Evolutionary conservation across 1,140 invertebrate species (phyloP).

Genomic region (Drosophila tristis): DNA sequence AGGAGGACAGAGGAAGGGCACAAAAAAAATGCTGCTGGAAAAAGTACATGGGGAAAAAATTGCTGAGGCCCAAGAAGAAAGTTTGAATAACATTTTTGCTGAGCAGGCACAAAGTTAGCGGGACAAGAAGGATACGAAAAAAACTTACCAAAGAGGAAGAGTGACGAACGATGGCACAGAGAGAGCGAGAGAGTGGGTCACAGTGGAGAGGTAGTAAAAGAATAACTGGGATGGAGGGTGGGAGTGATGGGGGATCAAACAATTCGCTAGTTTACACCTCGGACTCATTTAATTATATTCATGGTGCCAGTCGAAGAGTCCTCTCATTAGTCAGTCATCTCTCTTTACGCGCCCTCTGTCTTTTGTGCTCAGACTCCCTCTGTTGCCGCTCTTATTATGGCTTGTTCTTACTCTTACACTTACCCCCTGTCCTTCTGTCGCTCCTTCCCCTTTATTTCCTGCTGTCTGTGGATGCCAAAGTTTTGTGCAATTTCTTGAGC

Average conservation of each 20-base stretch:
- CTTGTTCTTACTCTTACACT: background rate
- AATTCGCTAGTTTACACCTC: constrained; percentile 82
- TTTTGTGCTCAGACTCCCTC: no score
- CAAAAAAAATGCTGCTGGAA: constrained; percentile 26
- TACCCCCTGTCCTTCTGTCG: background rate
- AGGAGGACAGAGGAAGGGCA: background rate
- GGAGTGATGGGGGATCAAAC: constrained; percentile 70
- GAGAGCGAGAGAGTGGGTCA: background rate
- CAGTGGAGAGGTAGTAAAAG: background rate
- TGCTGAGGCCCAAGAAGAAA: constrained; percentile 59
- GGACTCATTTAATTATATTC: constrained; percentile 81
- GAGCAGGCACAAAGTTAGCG: constrained; percentile 58
- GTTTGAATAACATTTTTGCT: constrained; percentile 72
- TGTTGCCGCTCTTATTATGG: constrained; percentile 26
- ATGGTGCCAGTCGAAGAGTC: constrained; percentile 58
- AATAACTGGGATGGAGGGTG: background rate
- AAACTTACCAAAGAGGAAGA: constrained; percentile 23
- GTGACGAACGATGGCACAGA: background rate
- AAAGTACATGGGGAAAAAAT: constrained; percentile 49
- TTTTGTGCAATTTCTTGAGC: constrained; percentile 64
- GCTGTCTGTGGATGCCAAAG: constrained; percentile 51
- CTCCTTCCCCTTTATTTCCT: background rate
- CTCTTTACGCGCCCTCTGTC: background rate
- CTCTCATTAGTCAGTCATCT: constrained; percentile 54
- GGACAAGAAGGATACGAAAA: constrained; percentile 25